Conservation (phyloP, 2,888 invertebrate species). For the Ophion ventricosus region DNA sequence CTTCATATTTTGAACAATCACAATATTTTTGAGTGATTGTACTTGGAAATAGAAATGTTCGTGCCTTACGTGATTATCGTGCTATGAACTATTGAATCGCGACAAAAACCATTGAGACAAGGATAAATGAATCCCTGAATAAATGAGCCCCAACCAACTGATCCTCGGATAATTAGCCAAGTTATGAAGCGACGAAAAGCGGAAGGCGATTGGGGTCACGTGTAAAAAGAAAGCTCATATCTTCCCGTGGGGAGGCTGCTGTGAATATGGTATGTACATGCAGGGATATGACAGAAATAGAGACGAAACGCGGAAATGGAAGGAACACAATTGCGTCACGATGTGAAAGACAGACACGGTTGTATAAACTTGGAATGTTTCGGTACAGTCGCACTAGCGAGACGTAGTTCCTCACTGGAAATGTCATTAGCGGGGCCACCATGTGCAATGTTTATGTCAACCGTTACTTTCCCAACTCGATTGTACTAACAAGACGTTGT, state of each 20-base stretch:
- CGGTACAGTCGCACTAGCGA: slow-evolving; percentile 24
- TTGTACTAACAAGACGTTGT: slow-evolving; percentile 13
- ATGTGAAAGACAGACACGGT: slow-evolving; percentile 56
- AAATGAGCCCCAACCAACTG: neutral
- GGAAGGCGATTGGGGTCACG: slow-evolving; percentile 23
- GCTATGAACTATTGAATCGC: neutral
- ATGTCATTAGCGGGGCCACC: slow-evolving; percentile 47
- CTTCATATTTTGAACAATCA: too few relatives aligned
- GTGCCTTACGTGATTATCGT: neutral
- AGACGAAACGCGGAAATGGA: slow-evolving; percentile 27
- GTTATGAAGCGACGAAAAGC: slow-evolving; percentile 13
- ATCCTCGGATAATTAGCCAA: slow-evolving; percentile 25
- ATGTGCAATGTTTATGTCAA: slow-evolving; percentile 44
- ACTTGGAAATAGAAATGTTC: neutral
- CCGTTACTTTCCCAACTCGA: slow-evolving; percentile 48
- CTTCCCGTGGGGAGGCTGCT: neutral
- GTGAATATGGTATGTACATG: slow-evolving; percentile 11
- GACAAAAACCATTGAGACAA: neutral
- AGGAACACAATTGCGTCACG: slow-evolving; percentile 54
- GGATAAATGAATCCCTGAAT: neutral
- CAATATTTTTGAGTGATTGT: too few relatives aligned
- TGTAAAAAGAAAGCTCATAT: slow-evolving; percentile 5
- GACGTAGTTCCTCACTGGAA: slow-evolving; percentile 48
- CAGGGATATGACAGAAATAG: slow-evolving; percentile 49
- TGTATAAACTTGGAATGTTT: slow-evolving; percentile 62